Evolutionary conservation across 2,113 vertebrate species (phyloP), one percentile per base, ranked within the genome.

Genomic region (Aphyosemion australe): DNA sequence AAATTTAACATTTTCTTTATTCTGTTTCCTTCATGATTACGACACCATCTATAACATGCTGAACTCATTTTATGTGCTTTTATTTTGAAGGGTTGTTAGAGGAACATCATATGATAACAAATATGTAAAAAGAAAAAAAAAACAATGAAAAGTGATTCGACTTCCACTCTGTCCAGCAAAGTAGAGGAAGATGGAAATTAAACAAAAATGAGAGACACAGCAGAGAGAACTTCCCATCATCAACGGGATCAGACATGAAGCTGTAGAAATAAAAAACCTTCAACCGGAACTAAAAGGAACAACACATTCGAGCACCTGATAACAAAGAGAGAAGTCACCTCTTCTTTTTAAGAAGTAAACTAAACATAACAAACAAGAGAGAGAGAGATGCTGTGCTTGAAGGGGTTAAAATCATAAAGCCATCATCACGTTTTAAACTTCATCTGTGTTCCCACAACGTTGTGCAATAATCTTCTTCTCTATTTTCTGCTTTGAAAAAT

Each of bases 121-220:
- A 37, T 42, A 43, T 45, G 8, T 20, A 26, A 14, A 48, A 56
- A 37, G 15, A 55, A 58, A 69, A 73, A 58, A 6, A 55, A 0
- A 15, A 1, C n/a, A 3, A 46, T 6, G 42, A 21, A 19, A 63
- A 48, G 52, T n/a, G 18, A 18, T 50, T 45, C 41, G 19, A 45
- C 14, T 61, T 74, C 84, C 76, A 84, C 84, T 90, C 70, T 80
- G 83, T 75, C 87, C 86, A 78, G 84, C 83, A 89, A 84, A 84
- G 72, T 59, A 75, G 80, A 78, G 54, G 14, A 46, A 11, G 19
- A 49, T 31, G 41, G 45, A 58, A 19, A 39, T 60, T 52, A 37
- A 55, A n/a, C 39, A 55, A 26, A 26, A 26, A 2, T 26, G 26
- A 26, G 39, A 55, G 2, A 54, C 12, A 53, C 43, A 61, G 48